Base-by-base conservation (phyloP, 2,113 vertebrate species). In the Tamias sibiricus region DNA sequence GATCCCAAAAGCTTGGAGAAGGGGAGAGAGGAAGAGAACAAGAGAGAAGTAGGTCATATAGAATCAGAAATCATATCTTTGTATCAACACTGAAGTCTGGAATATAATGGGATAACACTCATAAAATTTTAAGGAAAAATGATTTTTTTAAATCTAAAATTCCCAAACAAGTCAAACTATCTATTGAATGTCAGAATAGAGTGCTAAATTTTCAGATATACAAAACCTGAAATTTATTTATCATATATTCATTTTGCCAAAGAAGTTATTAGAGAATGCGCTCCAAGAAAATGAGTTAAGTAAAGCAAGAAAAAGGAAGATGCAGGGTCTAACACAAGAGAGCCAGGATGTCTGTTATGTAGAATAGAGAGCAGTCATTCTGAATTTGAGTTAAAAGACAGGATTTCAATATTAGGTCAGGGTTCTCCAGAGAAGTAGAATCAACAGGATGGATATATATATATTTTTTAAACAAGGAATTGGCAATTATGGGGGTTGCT, bases 201-300 rank as follows among this genome's bases (percentile, higher is more conserved):
- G 17, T 62, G 24, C 89, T 72, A 87, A 14, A 83, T 72, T 75
- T 86, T 86, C 26, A 89, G 42, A 94, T 76, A 89, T 44, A 0
- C 37, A 94, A 89, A 24, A 88, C 88, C 37, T 81, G 47, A 69
- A 81, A 47, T 75, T 79, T 90, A 77, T 26, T 64, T 91, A 13
- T 88, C 6, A 44, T 93, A 40, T 54, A 69, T 74, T 24, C 24
- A 68, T 97, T 95, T 90, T 87, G 22, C 37, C 32, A 72, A 97
- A 95, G 32, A 96, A 90, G 14, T 71, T 86, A 89, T 54, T 54
- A 54, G 52, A 54, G 85, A 90, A 57, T 57, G 30, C 89, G 32
- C 49, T 89, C 37, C 52, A 85, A 69, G 74, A 71, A 97, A 86
- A 95, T 81, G 71, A 49, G 24, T 66, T 82, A 49, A 13, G 47